A percentile compares a stretch with the other conserved stretches of the same genome.
phyloP scores from a whole-genome alignment of 1,140 invertebrate species.

The Tetranychus urticae region DNA sequence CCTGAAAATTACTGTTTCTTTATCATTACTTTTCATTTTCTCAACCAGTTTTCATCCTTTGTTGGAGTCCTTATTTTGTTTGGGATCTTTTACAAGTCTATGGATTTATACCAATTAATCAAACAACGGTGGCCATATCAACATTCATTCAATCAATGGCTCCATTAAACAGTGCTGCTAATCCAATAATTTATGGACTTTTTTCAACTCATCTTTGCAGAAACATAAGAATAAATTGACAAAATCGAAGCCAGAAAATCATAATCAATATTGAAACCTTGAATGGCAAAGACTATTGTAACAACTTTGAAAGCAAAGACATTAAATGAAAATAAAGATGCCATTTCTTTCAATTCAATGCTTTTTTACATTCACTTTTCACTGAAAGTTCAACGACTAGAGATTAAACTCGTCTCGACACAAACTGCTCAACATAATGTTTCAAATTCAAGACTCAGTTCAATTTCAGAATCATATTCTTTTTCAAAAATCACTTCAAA shows the following conservation, averaged over 20 bases:
- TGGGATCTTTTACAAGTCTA: conserved; percentile 80
- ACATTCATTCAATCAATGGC: conserved; percentile 79
- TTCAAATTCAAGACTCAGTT: too few relatives aligned
- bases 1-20: background rate
- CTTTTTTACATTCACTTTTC: too few relatives aligned
- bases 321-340: too few relatives aligned
- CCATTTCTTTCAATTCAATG: too few relatives aligned
- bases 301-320: too few relatives aligned
- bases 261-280: too few relatives aligned
- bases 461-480: too few relatives aligned
- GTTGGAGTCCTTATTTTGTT: conserved; percentile 85
- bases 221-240: background rate
- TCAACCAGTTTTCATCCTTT: conserved; percentile 69
- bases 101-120: conserved; percentile 49
- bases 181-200: conserved; percentile 81
- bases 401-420: too few relatives aligned
- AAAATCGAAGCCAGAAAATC: background rate
- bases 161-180: conserved; percentile 74
- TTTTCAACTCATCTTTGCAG: conserved; percentile 40
- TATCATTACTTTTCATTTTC: background rate
- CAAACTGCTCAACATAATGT: too few relatives aligned
- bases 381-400: too few relatives aligned
- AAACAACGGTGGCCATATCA: conserved; percentile 53
- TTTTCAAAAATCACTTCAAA: too few relatives aligned
- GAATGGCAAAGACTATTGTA: too few relatives aligned